Evolutionary conservation across 2,113 vertebrate species (phyloP).

Genomic region (Madoqua kirkii): DNA sequence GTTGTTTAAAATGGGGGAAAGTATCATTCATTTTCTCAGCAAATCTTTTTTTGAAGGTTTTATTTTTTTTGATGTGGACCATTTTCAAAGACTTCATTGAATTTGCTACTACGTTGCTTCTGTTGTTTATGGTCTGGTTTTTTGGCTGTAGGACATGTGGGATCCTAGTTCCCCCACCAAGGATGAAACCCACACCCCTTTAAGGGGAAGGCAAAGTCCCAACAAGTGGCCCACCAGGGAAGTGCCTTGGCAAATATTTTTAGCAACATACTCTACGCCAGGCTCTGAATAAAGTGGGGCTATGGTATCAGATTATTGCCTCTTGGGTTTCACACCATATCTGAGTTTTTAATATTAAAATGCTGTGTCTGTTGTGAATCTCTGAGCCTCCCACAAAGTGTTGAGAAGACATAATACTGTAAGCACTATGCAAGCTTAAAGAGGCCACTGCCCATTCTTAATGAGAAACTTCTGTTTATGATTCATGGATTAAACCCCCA

Average conservation of each 20-base stretch:
- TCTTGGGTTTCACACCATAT: background rate
- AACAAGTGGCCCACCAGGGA: background rate
- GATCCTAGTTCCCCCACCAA: background rate
- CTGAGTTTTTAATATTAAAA: background rate
- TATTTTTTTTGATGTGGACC: background rate
- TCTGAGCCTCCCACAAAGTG: background rate
- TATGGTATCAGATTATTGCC: background rate
- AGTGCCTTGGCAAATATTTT: background rate
- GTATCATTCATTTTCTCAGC: background rate
- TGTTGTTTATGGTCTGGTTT: background rate
- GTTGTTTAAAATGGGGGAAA: background rate
- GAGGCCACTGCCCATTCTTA: constrained; percentile 43
- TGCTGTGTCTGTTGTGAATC: background rate
- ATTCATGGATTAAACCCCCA: constrained; percentile 59
- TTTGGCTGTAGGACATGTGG: background rate
- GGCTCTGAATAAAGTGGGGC: background rate
- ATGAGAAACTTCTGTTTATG: constrained; percentile 65
- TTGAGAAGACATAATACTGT: background rate
- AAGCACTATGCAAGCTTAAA: background rate
- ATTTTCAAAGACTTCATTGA: background rate
- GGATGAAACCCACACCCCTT: background rate
- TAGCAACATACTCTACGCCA: background rate
- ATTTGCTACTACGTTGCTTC: background rate
- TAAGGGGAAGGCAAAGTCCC: background rate
- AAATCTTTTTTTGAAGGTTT: background rate